Percentiles rank a stretch among this genome's conserved stretches.
phyloP scores from a whole-genome alignment of 2,113 vertebrate species.

The Lagenorhynchus albirostris region DNA sequence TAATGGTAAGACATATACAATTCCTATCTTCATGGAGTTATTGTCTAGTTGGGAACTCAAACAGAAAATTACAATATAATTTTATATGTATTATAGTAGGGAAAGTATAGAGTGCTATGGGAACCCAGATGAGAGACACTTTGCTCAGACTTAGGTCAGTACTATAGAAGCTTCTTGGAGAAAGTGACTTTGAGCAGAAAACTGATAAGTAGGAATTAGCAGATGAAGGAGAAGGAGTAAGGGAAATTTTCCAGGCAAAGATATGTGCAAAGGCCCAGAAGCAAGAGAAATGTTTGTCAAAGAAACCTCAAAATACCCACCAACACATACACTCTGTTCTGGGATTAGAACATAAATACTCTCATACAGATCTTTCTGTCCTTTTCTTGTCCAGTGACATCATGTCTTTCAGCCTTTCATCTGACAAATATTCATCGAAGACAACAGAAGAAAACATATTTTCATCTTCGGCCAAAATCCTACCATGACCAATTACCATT shows the following conservation, averaged over 20 bases:
- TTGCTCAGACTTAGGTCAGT: not conserved
- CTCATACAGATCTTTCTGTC: not conserved
- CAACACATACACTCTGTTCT: not conserved
- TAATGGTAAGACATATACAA: not conserved
- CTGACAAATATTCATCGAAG: not conserved
- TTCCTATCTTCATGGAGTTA: not conserved
- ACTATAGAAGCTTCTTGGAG: not conserved
- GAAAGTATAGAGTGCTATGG: not conserved
- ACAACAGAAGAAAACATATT: not conserved
- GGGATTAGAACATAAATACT: not conserved
- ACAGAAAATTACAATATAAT: not conserved
- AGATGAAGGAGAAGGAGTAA: not conserved
- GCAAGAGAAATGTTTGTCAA: not conserved
- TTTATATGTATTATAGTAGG: not conserved
- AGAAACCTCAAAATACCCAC: constrained; percentile 26
- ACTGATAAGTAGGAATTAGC: not conserved
- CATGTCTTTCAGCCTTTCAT: not conserved
- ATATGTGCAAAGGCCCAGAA: not conserved
- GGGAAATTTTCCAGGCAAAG: not conserved
- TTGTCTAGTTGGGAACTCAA: not conserved
- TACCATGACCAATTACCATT: not conserved
- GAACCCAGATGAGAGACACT: not conserved
- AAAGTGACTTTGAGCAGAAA: not conserved
- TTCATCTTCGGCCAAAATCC: constrained; percentile 7
- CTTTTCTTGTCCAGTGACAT: not conserved